Conservation (phyloP, 2,888 invertebrate genomes). For the Lasioglossum lativentre region DNA sequence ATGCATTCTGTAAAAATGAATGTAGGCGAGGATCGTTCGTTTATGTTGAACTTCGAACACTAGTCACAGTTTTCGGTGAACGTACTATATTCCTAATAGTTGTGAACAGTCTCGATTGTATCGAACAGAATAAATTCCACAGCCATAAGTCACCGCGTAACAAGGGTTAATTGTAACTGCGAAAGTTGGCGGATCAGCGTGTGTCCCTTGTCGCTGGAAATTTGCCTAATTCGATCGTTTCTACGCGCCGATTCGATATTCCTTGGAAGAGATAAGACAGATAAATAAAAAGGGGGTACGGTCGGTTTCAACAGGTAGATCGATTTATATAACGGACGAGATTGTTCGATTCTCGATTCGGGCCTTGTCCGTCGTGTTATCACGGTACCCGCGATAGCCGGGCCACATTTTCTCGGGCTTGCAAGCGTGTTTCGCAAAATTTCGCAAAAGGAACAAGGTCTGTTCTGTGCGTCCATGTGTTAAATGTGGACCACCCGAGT, state of each 20-base stretch:
- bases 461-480: neutral
- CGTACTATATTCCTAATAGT: neutral
- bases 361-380: conserved; percentile 39
- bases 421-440: conserved; percentile 42
- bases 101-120: neutral
- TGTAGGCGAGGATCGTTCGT: too few species aligned
- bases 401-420: conserved; percentile 23
- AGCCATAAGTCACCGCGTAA: neutral
- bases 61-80: too few species aligned
- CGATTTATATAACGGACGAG: conserved; percentile 40
- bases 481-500: conserved; percentile 51
- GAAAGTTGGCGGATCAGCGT: neutral
- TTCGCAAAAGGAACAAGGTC: conserved; percentile 5
- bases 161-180: conserved; percentile 30
- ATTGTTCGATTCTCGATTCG: conserved; percentile 33
- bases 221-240: conserved; percentile 70
- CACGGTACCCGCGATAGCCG: conserved; percentile 25
- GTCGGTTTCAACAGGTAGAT: conserved; percentile 23
- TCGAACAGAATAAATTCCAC: neutral
- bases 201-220: conserved; percentile 17
- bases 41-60: too few species aligned
- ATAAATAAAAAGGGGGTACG: conserved; percentile 35
- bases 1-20: neutral
- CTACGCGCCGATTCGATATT: conserved; percentile 52
- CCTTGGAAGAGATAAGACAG: neutral